phyloP scores from a whole-genome alignment of 2,888 invertebrate species.

The Proisotoma minuta region DNA sequence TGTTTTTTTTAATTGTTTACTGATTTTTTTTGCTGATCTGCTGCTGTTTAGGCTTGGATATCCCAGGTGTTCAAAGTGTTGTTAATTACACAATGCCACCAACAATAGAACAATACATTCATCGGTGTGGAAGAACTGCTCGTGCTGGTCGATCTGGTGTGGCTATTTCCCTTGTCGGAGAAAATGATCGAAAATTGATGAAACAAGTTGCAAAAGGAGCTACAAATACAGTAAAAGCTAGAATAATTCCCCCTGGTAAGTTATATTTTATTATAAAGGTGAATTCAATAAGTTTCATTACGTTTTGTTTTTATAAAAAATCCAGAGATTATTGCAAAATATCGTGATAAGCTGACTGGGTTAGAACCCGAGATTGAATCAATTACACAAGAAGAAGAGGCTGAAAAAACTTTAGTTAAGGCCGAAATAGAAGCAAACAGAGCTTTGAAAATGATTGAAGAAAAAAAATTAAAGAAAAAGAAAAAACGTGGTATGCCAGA shows the following conservation, averaged over 20 bases:
- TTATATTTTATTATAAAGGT: slow-evolving; percentile 18
- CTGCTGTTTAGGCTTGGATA: slow-evolving; percentile 43
- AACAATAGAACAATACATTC: slow-evolving; percentile 92
- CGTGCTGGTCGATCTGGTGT: slow-evolving; percentile 89
- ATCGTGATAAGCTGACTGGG: slow-evolving; percentile 65
- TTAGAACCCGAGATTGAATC: slow-evolving; percentile 75
- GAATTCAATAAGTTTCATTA: slow-evolving; percentile 20
- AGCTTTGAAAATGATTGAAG: slow-evolving; percentile 61
- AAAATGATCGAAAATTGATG: slow-evolving; percentile 82
- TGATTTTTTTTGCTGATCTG: neutral
- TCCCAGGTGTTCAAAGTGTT: slow-evolving; percentile 53
- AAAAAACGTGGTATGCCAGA: slow-evolving; percentile 52
- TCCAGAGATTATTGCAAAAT: slow-evolving; percentile 79
- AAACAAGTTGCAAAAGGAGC: slow-evolving; percentile 87
- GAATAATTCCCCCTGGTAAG: slow-evolving; percentile 70
- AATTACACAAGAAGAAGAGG: slow-evolving; percentile 77
- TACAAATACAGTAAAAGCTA: slow-evolving; percentile 75
- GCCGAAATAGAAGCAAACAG: slow-evolving; percentile 79
- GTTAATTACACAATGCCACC: slow-evolving; percentile 95
- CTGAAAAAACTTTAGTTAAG: slow-evolving; percentile 73
- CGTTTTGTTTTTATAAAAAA: slow-evolving; percentile 13
- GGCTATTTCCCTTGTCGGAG: slow-evolving; percentile 91
- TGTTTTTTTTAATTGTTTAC: neutral
- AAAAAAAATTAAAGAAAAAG: slow-evolving; percentile 50
- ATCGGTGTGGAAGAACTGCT: slow-evolving; percentile 91